A percentile compares a stretch with the other conserved stretches of the same genome.
These are phyloP conservation scores for Steinernema feltiae DNA, from an alignment of 1,140 invertebrate species.

Conservation along the genomic window DNA sequence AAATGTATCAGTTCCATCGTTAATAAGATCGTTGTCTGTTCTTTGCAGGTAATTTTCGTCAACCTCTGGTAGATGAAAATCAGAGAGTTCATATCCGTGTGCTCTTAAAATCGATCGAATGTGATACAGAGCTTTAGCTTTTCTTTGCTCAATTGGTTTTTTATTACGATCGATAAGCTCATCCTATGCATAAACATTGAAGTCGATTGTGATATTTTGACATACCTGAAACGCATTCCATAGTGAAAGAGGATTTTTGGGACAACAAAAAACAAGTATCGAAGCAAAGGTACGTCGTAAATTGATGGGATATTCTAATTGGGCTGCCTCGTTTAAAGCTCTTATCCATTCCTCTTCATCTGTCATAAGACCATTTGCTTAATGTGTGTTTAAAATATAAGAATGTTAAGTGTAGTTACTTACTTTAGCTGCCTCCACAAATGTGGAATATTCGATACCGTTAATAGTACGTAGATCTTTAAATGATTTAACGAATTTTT, in stretches of 20 bases:
- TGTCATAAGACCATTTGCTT: not conserved
- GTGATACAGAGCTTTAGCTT: conserved; percentile 25
- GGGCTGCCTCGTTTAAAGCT: not conserved
- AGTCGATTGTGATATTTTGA: not conserved
- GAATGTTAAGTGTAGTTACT: not conserved
- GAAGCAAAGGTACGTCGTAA: not conserved
- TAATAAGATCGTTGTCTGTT: not conserved
- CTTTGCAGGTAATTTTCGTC: not conserved
- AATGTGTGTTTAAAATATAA: not conserved
- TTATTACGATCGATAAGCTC: not conserved
- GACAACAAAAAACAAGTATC: not conserved
- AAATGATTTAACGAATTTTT: not conserved
- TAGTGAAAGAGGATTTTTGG: not conserved
- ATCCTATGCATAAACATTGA: not conserved
- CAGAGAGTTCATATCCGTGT: not conserved
- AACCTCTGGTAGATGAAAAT: conserved; percentile 18
- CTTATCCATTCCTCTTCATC: not conserved
- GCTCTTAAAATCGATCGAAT: not conserved
- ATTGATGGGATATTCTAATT: not conserved
- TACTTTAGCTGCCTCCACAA: conserved; percentile 16
- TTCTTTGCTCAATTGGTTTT: not conserved
- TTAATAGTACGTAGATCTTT: not conserved
- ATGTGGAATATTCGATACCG: not conserved
- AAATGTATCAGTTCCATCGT: not conserved
- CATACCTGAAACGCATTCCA: not conserved